Conservation (phyloP, 2,888 invertebrate species). For the Clepsis dumicolana region DNA sequence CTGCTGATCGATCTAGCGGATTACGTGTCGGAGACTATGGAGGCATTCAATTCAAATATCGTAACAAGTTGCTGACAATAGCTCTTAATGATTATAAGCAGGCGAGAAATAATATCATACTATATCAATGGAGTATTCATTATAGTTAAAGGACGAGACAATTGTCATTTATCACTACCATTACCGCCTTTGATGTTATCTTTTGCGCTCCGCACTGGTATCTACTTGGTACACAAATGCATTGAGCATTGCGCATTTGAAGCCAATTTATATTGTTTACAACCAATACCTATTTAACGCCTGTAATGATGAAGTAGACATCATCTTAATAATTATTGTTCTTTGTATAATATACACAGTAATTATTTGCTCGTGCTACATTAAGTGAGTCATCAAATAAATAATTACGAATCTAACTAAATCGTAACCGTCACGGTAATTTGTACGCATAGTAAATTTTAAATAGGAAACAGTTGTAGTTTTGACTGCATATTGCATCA, state of each 20-base stretch:
- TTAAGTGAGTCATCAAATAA: background rate
- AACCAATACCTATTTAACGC: slow-evolving; percentile 34
- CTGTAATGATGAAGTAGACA: slow-evolving; percentile 29
- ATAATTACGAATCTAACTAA: background rate
- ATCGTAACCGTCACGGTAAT: background rate
- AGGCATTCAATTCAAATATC: slow-evolving; percentile 83
- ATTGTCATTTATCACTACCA: slow-evolving; percentile 83
- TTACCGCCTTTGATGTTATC: slow-evolving; percentile 83
- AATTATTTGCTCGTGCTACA: background rate
- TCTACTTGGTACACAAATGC: slow-evolving; percentile 46
- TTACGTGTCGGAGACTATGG: slow-evolving; percentile 68
- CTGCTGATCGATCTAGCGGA: slow-evolving; percentile 73
- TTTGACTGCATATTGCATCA: background rate
- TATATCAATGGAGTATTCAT: slow-evolving; percentile 77
- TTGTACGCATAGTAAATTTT: background rate
- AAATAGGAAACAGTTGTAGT: background rate
- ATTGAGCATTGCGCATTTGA: slow-evolving; percentile 30
- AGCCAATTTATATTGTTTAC: slow-evolving; percentile 39
- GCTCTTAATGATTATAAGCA: slow-evolving; percentile 80
- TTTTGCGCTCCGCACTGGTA: slow-evolving; percentile 63
- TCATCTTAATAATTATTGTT: background rate
- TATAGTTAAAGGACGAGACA: slow-evolving; percentile 79
- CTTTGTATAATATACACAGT: background rate
- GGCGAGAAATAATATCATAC: slow-evolving; percentile 80
- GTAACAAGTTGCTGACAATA: slow-evolving; percentile 73